Percentiles rank a stretch among this genome's conserved stretches.
These are phyloP conservation scores for Uromys caudimaculatus DNA, from an alignment of 2,797 vertebrate genomes.

Conservation along the genomic window DNA sequence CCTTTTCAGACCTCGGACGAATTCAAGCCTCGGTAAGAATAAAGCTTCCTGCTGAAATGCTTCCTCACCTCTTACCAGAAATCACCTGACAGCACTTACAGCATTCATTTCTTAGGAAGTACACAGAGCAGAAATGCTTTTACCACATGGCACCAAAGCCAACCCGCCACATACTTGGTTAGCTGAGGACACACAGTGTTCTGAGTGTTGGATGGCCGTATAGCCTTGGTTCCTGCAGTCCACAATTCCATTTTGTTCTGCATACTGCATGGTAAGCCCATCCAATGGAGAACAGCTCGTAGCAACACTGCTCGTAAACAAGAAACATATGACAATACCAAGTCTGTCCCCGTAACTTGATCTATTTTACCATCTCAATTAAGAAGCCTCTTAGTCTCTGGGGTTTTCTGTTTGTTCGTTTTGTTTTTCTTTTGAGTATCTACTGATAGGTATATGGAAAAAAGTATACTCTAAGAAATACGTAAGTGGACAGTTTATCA, in stretches of 20 bases:
- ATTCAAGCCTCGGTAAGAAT: background rate
- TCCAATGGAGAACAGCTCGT: constrained; percentile 89
- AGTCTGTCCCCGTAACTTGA: background rate
- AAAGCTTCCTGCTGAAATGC: background rate
- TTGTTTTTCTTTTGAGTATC: background rate
- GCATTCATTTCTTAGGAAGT: background rate
- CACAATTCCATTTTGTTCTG: constrained; percentile 90
- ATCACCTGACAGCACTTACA: background rate
- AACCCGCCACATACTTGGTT: constrained; percentile 88
- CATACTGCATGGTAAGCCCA: constrained; percentile 85
- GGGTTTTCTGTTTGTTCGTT: background rate
- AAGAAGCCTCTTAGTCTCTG: background rate
- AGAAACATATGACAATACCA: background rate
- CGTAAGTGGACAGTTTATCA: background rate
- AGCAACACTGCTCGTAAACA: constrained; percentile 84
- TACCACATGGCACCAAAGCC: background rate
- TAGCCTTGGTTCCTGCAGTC: constrained; percentile 92
- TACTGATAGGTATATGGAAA: background rate
- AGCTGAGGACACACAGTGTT: constrained; percentile 85
- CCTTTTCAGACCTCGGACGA: background rate
- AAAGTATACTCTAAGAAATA: background rate
- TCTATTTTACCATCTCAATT: background rate
- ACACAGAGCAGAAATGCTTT: background rate
- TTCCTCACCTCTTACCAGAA: background rate
- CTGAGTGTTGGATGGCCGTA: constrained; percentile 83